Evolutionary conservation across 2,888 invertebrate species (phyloP), one percentile per base, ranked within the genome.

Genomic region (Boloria euphrosyne): DNA sequence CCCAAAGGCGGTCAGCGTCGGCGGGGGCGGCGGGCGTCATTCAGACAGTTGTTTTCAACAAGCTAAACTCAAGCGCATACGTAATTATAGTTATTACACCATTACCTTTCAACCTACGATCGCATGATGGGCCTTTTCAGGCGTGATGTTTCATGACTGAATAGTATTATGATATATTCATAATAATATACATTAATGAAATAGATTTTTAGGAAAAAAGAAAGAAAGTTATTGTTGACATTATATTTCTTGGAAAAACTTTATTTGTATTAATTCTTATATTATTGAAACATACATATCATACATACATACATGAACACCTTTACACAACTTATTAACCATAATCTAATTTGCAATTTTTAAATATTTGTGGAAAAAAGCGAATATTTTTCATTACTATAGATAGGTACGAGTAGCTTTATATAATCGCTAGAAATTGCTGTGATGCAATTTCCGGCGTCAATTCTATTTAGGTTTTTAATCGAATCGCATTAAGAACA

Each of bases 1-100:
- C 90, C 90, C 82, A 86, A 75, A 74, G 70, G 65, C 77, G 74
- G 64, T 74, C 75, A 76, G 74, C 78, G 71, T 74, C 69, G 49
- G 73, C 82, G 82, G 86, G 83, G 85, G 84, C 74, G 78, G 75
- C 67, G 67, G 71, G 72, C 75, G 74, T 74, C 76, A 66, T 70
- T 75, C 72, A 71, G 71, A 73, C 72, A 73, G 70, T 69, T 75
- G 75, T 75, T 77, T 75, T 75, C 71, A 72, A 62, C 65, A 59
- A 64, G 59, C 53, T 65, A 68, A 67, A 66, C 68, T 67, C 70
- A 73, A 73, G 64, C 70, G 70, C 69, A 73, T 71, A 75, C 71
- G 73, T 76, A 74, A 75, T 73, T 70, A 72, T 73, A 75, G 71
- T 73, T 68, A 71, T 74, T 74, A 75, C 74, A 71, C 63, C 74